Evolutionary conservation across 1,140 invertebrate species (phyloP), one percentile per base, ranked within the genome.

Genomic region (Ylistrum balloti): DNA sequence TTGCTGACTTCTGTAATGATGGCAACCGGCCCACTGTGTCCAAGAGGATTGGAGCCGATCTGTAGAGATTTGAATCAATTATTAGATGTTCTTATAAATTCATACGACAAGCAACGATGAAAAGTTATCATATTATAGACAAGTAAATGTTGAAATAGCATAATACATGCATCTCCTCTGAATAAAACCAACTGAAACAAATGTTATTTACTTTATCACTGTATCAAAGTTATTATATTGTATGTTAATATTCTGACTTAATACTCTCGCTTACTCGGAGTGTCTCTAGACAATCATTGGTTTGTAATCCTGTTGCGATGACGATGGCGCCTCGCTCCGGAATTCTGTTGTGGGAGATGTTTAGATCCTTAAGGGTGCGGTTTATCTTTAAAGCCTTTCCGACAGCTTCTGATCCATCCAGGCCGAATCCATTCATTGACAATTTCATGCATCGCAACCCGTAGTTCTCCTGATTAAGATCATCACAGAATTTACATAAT

Each of bases 351-450:
- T 94, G 94, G 87, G 94, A 94, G 10, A 95, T 88, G 86, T 95
- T 94, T 9, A 95, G 90, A 33, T 94, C 93, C 28, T 92, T 89
- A 17, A 96, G 90, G 20, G 94, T 94, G 22, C 94, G 90, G 92
- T 95, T 95, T 56, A 93, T 91, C 86, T 93, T 94, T 13, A 96
- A 88, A 0, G 95, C 95, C 41, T 92, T 92, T 7, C 95, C 95
- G 48, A 95, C 91, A 0, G 92, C 92, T 86, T 92, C 91, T 33
- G 94, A 92, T 10, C 94, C 95, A 22, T 93, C 92, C 20, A 91
- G 48, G n/a, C 92, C 93, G 45, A 95, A 91, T 5, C 95, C 94
- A 89, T 95, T 95, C 94, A 95, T 95, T 0, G 93, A 91, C n/a
- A 95, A 92, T 87, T 95, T 94, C 11, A 95, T 85, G 86, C 88